Percentiles rank a stretch among this genome's conserved stretches.
Conservation (phyloP, 2,888 invertebrate species). For the Drosophila villosipedis region DNA sequence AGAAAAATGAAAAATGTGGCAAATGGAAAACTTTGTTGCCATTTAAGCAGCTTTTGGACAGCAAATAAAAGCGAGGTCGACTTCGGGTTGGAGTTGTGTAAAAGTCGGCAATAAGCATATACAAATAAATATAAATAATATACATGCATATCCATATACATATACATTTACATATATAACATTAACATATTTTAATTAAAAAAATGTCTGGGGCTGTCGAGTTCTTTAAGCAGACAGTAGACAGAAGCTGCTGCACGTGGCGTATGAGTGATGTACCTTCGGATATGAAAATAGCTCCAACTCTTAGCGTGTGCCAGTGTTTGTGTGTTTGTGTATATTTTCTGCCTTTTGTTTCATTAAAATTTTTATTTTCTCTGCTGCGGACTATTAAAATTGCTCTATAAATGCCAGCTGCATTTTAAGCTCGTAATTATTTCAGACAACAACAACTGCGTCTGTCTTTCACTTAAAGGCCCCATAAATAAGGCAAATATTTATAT, state of each 20-base stretch:
- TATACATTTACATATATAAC: background rate
- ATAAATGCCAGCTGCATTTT: slow-evolving; percentile 51
- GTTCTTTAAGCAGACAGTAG: slow-evolving; percentile 12
- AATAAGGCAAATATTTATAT: background rate
- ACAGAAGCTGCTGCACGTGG: slow-evolving; percentile 43
- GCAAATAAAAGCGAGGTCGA: background rate
- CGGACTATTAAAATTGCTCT: slow-evolving; percentile 45
- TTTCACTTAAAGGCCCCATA: slow-evolving; percentile 13
- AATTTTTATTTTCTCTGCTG: slow-evolving; percentile 5
- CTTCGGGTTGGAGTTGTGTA: slow-evolving; percentile 1
- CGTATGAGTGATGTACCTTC: slow-evolving; percentile 68
- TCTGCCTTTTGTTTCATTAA: slow-evolving; percentile 21
- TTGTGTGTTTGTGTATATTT: background rate
- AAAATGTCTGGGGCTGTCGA: slow-evolving; percentile 42
- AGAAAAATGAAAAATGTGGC: slow-evolving; percentile 4
- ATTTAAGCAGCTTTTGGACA: slow-evolving; percentile 32
- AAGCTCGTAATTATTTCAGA: slow-evolving; percentile 51
- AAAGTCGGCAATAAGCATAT: background rate
- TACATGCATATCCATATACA: background rate
- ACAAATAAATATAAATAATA: background rate
- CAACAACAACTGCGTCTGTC: slow-evolving; percentile 19
- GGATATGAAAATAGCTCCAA: slow-evolving; percentile 3
- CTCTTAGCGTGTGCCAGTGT: background rate
- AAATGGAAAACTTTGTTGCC: slow-evolving; percentile 21
- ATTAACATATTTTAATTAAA: slow-evolving; percentile 79